phyloP scores from a whole-genome alignment of 2,888 invertebrate genomes.

The Tolmerus cingulatus region DNA sequence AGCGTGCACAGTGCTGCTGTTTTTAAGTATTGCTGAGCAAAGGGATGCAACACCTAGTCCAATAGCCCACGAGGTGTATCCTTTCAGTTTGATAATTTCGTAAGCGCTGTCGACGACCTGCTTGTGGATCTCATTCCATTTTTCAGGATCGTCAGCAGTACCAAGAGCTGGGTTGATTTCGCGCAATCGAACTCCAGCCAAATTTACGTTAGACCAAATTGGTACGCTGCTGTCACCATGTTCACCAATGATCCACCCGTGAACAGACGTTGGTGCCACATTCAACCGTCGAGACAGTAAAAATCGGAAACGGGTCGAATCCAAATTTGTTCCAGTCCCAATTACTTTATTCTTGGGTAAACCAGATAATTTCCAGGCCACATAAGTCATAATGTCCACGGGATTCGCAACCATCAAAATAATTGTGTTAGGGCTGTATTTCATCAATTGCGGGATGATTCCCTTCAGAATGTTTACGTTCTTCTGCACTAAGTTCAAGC shows the following conservation, averaged over 20 bases:
- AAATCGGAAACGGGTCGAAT: constrained; percentile 90
- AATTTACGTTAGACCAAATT: constrained; percentile 93
- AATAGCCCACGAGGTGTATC: constrained; percentile 92
- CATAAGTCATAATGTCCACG: constrained; percentile 90
- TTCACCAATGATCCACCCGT: constrained; percentile 94
- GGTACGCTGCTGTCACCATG: constrained; percentile 92
- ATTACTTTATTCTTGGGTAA: constrained; percentile 86
- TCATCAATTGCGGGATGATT: constrained; percentile 75
- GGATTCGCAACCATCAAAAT: constrained; percentile 91
- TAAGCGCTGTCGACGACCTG: constrained; percentile 88
- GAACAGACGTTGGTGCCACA: constrained; percentile 84
- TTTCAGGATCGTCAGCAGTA: constrained; percentile 75
- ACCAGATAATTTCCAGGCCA: constrained; percentile 94
- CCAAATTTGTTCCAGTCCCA: constrained; percentile 92
- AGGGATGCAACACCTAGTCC: constrained; percentile 80
- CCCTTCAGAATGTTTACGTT: constrained; percentile 89
- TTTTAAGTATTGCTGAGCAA: constrained; percentile 74
- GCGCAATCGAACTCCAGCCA: constrained; percentile 84
- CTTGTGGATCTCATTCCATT: constrained; percentile 80
- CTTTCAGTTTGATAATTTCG: constrained; percentile 86
- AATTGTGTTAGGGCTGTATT: constrained; percentile 84
- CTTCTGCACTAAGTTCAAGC: constrained; percentile 87
- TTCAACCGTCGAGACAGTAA: constrained; percentile 82
- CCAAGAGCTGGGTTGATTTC: constrained; percentile 81
- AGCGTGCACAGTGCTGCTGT: constrained; percentile 78